Base-by-base conservation (phyloP, 2,797 vertebrate genomes). In the Sphenodon punctatus region DNA sequence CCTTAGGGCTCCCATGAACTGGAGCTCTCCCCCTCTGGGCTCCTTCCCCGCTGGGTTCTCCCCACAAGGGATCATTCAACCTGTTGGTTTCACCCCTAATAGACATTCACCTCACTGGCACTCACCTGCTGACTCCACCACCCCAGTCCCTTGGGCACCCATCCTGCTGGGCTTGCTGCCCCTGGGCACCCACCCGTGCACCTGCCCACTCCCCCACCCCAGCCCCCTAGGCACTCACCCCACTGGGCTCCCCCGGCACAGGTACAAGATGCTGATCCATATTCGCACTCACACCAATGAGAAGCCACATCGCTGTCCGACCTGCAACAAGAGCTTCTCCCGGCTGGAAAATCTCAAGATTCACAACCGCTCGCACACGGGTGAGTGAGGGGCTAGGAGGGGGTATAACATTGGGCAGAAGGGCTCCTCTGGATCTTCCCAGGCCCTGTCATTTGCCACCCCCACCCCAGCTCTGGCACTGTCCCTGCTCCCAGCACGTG, bases 251-350 rank as follows among this genome's bases (percentile, higher is more conserved):
- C 11, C 36, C 23, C 15, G 71, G 79, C 70, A 32, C 91, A 99
- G 98, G 96, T 99, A 99, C 96, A 99, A 99, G 96, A 99, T 99
- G 98, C 95, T 99, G 85, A 99, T 99, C 91, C 98, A 99, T 89
- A 99, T 99, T 87, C 97, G 98, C 64, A 99, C 98, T 0, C 98
- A 99, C 94, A 99, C 98, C 75, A 99, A 99, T 0, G 98, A 99
- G 96, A 99, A 99, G 92, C 98, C 98, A 0, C 98, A 99, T 85
- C 97, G 97, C 89, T 99, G 98, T 92, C 97, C 97, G 39, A 99
- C 97, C 91, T 99, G 98, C 93, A 98, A 97, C 95, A 99, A 98
- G 93, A 99, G 98, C 94, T 99, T 99, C 95, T 99, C 98, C 11
- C 97, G 98, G 45, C 94, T 99, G 83, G 98, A 99, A 93, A 99